Evolutionary conservation across 2,113 vertebrate genomes (phyloP), one percentile per base, ranked within the genome.

Genomic region (Speoplatyrhinus poulsoni): DNA sequence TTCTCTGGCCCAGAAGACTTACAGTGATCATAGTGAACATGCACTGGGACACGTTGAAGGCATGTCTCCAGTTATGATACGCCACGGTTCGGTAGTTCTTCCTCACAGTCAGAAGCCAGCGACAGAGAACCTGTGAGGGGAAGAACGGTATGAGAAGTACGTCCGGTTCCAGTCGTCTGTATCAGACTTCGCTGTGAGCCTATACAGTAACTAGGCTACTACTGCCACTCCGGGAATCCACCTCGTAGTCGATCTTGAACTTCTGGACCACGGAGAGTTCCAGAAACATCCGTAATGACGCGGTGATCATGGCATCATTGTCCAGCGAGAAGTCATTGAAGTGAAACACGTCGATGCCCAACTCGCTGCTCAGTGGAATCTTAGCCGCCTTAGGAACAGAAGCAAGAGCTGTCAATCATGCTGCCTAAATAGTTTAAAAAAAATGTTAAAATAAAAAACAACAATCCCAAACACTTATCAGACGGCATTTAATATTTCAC

Each of bases 21-120:
- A 94, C 93, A 47, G 87, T 92, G 75, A 94, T 93, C 89, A 94
- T 93, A 9, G 81, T 62, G 11, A 93, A 94, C 92, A 94, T 94
- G 87, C 93, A 94, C 81, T 94, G 93, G 0, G 91, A 92, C 62
- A 94, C 93, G 17, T 93, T 93, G 72, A 94, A 94, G 67, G 93
- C 93, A 10, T 94, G 93, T 9, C 92, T 90, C 93, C 93, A 94
- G 87, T 94, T 94, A 64, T 94, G 93, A 76, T 94, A 94, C 0
- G 90, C 91, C 68, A 94, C 93, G 4, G 91, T 92, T 65, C 93
- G 91, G 72, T 93, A 94, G 85, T 93, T 94, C 77, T 94, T 94
- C 80, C 93, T 93, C 73, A 93, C 92, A 13, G 93, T 94, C 69
- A 94, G 82, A 67, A 94, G 85, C 93, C 93, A 93, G 72, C 92